These are phyloP conservation scores for Chrysochloris asiatica DNA, from an alignment of 2,113 vertebrate genomes.

Conservation along the genomic window DNA sequence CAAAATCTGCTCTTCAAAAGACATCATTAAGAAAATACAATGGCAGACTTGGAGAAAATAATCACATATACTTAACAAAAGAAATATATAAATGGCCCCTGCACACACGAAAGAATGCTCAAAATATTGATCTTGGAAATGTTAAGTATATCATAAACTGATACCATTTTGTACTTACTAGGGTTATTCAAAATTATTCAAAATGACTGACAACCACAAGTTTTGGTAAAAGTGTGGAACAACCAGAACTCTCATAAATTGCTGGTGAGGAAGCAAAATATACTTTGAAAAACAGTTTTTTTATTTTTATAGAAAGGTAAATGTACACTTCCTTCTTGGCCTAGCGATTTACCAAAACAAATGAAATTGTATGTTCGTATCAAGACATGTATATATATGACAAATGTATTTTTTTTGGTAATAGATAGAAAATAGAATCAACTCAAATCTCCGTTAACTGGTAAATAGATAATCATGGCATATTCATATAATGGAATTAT, in stretches of 20 bases:
- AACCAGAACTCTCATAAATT: not conserved
- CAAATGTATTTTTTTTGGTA: not conserved
- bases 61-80: not conserved
- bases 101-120: not conserved
- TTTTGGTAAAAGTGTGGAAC: not conserved
- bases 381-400: not conserved
- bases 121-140: not conserved
- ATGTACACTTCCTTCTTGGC: no score
- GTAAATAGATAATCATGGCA: not conserved
- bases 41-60: not conserved
- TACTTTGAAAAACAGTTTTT: not conserved
- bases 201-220: not conserved
- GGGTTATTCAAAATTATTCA: not conserved
- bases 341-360: not conserved
- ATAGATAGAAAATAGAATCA: not conserved
- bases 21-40: not conserved
- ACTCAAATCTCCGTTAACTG: not conserved
- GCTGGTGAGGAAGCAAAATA: not conserved
- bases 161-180: not conserved
- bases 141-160: not conserved
- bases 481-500: not conserved
- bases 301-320: no score
- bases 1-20: not conserved
- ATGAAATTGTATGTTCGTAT: not conserved
- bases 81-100: not conserved